Base-by-base conservation (phyloP, 1,140 invertebrate species). In the Homalodisca vitripennis region DNA sequence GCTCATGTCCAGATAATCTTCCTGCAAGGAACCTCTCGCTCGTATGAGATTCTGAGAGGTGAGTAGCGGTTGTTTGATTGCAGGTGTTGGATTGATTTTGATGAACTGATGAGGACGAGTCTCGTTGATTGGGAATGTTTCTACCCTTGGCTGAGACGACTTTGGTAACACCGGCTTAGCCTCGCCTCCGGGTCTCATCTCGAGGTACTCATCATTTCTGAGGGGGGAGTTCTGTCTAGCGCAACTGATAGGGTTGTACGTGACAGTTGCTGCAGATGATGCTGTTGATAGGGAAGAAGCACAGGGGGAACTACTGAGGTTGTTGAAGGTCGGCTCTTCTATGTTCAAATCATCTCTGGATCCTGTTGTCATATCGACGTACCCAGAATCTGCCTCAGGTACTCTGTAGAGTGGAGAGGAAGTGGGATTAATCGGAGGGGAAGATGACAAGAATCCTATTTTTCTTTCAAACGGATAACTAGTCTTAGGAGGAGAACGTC, bases 1-100 rank as follows among this genome's bases (percentile, higher is more conserved):
- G 51, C 47, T 73, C 73, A 81, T 81, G 57, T 82, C 80, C 65
- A 81, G 73, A 69, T 82, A 82, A 69, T 81, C 79, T 27, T 78
- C 79, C 31, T 71, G 76, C 66, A 66, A 30, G 32, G 32, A 31
- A 20, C 66, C 32, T 67, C 70, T 64, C 30, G n/a, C 14, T 63
- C 67, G 48, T 55, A 31, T 66, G 64, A 34, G 22, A 26, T 48
- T 70, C 71, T 75, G 66, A 60, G 67, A 57, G 51, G 71, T 63
- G 31, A 73, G 26, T 6, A 70, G 17, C 30, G 73, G 57, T 22
- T 65, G 68, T 51, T 72, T 73, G 26, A 70, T 69, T 29, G 69
- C 68, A 29, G 74, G 71, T 46, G 66, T 64, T 3, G 53, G 68
- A 34, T 66, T 62, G 1, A 29, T 65, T 64, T 70, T 32, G 20